Evolutionary conservation across 2,113 vertebrate genomes (phyloP), one percentile per base, ranked within the genome.

Genomic region (Struthio camelus): DNA sequence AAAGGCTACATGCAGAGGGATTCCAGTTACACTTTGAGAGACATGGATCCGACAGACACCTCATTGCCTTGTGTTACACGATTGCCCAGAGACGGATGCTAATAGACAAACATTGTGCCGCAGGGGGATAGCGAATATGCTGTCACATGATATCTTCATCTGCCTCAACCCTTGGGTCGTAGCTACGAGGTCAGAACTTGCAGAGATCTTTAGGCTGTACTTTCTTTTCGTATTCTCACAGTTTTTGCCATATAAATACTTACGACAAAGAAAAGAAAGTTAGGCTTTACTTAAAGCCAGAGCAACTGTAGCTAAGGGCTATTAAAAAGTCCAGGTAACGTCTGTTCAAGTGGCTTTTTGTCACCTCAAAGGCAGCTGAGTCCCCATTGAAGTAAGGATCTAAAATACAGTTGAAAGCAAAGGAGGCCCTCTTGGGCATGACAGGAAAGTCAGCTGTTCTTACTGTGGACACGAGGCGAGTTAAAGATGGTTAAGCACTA

Each of bases 61-160:
- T 90, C 61, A 10, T 22, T n/a, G 66, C 19, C 59, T 82, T 59
- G 18, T 53, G 32, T 93, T 86, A 64, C 92, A 76, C 48, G 82
- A 10, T 13, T 78, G n/a, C 87, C 58, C 65, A 53, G 83, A 92
- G 79, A 38, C 40, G 65, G 78, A 59, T 86, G 85, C 91, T 90
- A 3, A 15, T 65, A 84, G 75, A 76, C 79, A 92, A 94, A 79
- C 38, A 78, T 23, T 69, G 38, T 90, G 81, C 90, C 5, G 0
- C 27, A 30, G 34, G 30, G 54, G n/a, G 16, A 64, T 11, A 6
- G 58, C 73, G n/a, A 44, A 50, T 73, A 34, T 1, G 1, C 40
- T 66, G 61, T 44, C 76, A 67, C 61, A 50, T 69, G 50, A 22
- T 22, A 32, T 38, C 53, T 89, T 89, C 85, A 46, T 84, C 73